A percentile compares a stretch with the other conserved stretches of the same genome.
phyloP scores from a whole-genome alignment of 2,888 invertebrate genomes.

The Choristoneura rosaceana region DNA sequence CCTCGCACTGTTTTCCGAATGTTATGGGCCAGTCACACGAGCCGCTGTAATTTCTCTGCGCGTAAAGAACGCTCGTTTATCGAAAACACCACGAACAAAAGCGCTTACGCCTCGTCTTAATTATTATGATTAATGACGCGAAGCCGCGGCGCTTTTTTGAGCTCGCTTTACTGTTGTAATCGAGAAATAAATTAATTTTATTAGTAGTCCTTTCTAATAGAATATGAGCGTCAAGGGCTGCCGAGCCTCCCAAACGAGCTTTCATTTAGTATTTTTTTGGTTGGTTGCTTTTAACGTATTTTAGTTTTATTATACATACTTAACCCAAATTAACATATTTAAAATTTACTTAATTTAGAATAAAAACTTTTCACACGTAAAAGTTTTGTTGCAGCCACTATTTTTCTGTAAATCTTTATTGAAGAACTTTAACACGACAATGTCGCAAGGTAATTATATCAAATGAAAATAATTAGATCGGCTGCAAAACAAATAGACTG shows the following conservation, averaged over 20 bases:
- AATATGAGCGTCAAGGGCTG: conserved; percentile 65
- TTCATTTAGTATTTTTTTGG: conserved; percentile 63
- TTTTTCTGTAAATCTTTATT: conserved; percentile 43
- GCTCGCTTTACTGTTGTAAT: conserved; percentile 80
- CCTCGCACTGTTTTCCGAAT: conserved; percentile 15
- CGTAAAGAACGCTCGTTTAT: conserved; percentile 62
- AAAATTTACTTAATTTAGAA: not conserved
- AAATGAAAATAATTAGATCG: conserved; percentile 65
- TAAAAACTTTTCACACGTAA: not conserved
- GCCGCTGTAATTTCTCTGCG: conserved; percentile 25
- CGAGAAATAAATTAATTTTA: conserved; percentile 85
- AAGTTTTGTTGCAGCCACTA: not conserved
- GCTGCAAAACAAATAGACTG: conserved; percentile 82
- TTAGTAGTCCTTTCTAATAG: conserved; percentile 82
- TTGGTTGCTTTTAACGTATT: conserved; percentile 66
- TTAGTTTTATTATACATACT: conserved; percentile 38
- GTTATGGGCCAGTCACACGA: conserved; percentile 35
- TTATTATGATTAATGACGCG: conserved; percentile 83
- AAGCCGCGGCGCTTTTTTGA: conserved; percentile 77
- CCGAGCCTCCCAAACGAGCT: conserved; percentile 62
- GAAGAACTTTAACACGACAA: conserved; percentile 11
- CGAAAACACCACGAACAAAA: conserved; percentile 77
- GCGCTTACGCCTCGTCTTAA: conserved; percentile 81
- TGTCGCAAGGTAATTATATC: conserved; percentile 43
- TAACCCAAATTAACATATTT: conserved; percentile 22